phyloP scores from a whole-genome alignment of 2,888 invertebrate genomes.

The Noctua pronuba region DNA sequence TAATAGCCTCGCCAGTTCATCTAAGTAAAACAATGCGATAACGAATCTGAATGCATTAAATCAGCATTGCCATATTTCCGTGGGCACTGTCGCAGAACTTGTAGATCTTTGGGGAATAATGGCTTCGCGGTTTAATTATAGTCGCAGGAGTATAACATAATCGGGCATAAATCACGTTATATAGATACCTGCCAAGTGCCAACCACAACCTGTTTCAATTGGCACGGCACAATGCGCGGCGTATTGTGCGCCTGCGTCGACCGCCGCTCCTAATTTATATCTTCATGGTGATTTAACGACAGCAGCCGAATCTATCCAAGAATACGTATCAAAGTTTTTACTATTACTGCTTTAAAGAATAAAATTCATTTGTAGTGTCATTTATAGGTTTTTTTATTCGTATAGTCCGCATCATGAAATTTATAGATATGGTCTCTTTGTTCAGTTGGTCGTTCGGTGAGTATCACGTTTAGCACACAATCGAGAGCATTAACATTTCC shows the following conservation, averaged over 20 bases:
- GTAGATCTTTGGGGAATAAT: conserved; percentile 85
- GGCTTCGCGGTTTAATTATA: conserved; percentile 88
- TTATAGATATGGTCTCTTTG: conserved; percentile 85
- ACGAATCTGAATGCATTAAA: conserved; percentile 79
- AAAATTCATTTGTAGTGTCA: conserved; percentile 82
- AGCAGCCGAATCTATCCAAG: conserved; percentile 80
- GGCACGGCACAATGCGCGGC: conserved; percentile 83
- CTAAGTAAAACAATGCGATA: conserved; percentile 62
- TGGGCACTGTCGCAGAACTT: conserved; percentile 81
- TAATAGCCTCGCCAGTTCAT: conserved; percentile 51
- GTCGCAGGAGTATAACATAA: conserved; percentile 85
- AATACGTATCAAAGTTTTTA: conserved; percentile 81
- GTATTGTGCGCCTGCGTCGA: conserved; percentile 81
- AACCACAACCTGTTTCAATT: conserved; percentile 90
- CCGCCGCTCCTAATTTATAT: conserved; percentile 87
- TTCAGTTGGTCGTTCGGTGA: conserved; percentile 80
- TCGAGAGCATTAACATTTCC: conserved; percentile 86
- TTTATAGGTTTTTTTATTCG: conserved; percentile 80
- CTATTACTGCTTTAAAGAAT: conserved; percentile 80
- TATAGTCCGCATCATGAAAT: conserved; percentile 77
- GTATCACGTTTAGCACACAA: conserved; percentile 87
- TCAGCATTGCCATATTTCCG: conserved; percentile 78
- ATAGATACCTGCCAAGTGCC: conserved; percentile 89
- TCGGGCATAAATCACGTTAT: conserved; percentile 87
- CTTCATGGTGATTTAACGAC: conserved; percentile 87